These are phyloP conservation scores for Drosophila kurseongensis DNA, from an alignment of 1,140 invertebrate species.

Conservation along the genomic window DNA sequence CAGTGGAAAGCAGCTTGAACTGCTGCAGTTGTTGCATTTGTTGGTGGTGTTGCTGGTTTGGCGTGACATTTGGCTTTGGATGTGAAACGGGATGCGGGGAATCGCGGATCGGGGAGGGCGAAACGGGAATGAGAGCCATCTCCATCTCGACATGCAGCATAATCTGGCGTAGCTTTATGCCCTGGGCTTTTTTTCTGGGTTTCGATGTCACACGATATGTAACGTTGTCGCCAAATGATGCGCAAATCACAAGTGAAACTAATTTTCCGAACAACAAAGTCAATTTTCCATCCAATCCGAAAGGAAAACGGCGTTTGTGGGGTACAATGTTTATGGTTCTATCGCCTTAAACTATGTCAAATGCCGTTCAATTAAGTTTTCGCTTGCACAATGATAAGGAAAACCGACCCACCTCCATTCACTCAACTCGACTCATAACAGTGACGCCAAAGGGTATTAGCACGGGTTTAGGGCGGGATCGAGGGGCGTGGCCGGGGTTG, in stretches of 20 bases:
- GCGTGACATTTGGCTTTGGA: constrained; percentile 66
- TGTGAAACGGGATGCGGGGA: neutral
- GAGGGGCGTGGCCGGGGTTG: neutral
- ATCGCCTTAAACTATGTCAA: constrained; percentile 73
- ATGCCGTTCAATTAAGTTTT: constrained; percentile 77
- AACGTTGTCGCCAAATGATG: constrained; percentile 53
- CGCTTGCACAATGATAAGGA: constrained; percentile 73
- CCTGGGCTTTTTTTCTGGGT: constrained; percentile 49
- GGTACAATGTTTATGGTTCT: constrained; percentile 40
- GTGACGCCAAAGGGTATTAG: constrained; percentile 43
- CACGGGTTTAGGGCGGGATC: constrained; percentile 6
- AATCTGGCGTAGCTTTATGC: constrained; percentile 45
- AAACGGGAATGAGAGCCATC: constrained; percentile 14
- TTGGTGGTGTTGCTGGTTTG: constrained; percentile 31
- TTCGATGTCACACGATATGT: constrained; percentile 66
- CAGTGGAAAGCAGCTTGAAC: constrained; percentile 69
- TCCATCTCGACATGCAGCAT: constrained; percentile 30
- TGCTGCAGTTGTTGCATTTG: constrained; percentile 38
- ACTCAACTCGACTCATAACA: constrained; percentile 38
- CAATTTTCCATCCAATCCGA: constrained; percentile 26
- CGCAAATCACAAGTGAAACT: constrained; percentile 76
- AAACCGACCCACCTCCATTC: constrained; percentile 19
- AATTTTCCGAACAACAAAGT: constrained; percentile 59
- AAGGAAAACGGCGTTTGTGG: neutral
- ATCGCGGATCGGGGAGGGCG: neutral